phyloP scores from a whole-genome alignment of 1,140 invertebrate species.

The Eriocheir sinensis region DNA sequence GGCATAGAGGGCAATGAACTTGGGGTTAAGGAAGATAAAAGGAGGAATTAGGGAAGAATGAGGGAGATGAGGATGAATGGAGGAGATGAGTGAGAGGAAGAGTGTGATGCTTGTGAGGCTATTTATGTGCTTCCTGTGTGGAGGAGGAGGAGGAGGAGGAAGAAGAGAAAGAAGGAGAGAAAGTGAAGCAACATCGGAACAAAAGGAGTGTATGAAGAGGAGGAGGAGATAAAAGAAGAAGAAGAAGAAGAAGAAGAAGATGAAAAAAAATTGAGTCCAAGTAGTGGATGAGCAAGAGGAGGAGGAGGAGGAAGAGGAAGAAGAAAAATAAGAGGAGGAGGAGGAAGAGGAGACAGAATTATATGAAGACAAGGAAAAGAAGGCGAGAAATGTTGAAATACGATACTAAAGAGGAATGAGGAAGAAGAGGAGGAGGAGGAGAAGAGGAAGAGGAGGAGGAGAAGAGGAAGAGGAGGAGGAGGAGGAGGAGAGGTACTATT shows the following conservation, averaged over 20 bases:
- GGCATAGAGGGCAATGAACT: no score
- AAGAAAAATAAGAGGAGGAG: neutral
- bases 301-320: neutral
- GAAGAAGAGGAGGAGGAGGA: conserved; percentile 18
- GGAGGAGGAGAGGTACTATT: neutral
- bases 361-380: neutral
- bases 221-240: neutral
- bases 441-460: neutral
- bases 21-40: neutral
- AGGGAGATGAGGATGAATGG: neutral
- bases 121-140: neutral
- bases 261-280: neutral
- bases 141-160: conserved; percentile 18
- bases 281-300: no score
- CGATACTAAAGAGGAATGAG: no score
- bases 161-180: conserved; percentile 19
- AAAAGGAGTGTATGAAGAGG: neutral
- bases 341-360: no score
- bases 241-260: neutral
- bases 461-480: neutral
- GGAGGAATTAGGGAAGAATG: neutral
- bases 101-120: no score
- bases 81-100: no score
- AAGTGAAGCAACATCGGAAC: no score
- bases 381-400: neutral